Evolutionary conservation across 2,797 vertebrate genomes (phyloP).

Genomic region (Trachops cirrhosus): DNA sequence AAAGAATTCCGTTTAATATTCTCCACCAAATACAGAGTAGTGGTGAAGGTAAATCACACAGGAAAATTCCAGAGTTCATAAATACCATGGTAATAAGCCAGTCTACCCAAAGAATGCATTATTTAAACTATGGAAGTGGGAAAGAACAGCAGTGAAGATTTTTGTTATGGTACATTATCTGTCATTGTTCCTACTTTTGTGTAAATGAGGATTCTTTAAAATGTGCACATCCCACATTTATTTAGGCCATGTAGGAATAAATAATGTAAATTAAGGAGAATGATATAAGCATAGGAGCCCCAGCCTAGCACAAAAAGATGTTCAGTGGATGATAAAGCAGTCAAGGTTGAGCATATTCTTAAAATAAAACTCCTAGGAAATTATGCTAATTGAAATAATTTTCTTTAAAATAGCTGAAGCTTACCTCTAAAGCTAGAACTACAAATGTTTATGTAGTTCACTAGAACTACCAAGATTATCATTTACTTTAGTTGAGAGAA

Average conservation of each 20-base stretch:
- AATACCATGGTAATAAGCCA: constrained; percentile 40
- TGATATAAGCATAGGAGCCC: neutral
- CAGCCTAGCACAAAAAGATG: neutral
- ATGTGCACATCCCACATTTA: constrained; percentile 15
- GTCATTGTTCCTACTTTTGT: constrained; percentile 37
- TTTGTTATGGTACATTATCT: neutral
- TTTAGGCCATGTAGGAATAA: constrained; percentile 27
- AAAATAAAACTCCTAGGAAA: constrained; percentile 2
- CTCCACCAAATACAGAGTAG: constrained; percentile 49
- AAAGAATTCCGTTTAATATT: constrained; percentile 32
- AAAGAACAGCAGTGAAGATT: constrained; percentile 6
- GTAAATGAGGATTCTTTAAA: constrained; percentile 51
- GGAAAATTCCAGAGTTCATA: constrained; percentile 43
- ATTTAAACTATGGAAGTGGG: constrained; percentile 48
- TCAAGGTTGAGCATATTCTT: neutral
- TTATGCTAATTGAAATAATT: constrained; percentile 3
- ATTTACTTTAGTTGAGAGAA: neutral
- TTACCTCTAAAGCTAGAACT: neutral
- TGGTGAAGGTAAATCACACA: constrained; percentile 39
- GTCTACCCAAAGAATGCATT: constrained; percentile 3
- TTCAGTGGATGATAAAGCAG: neutral
- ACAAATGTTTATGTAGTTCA: neutral
- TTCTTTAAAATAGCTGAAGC: neutral
- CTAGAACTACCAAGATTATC: neutral
- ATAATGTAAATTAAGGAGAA: constrained; percentile 13